Conservation (phyloP, 37 sponge, comb jelly and placozoan genomes). For the Cladorhizidae sp. region DNA sequence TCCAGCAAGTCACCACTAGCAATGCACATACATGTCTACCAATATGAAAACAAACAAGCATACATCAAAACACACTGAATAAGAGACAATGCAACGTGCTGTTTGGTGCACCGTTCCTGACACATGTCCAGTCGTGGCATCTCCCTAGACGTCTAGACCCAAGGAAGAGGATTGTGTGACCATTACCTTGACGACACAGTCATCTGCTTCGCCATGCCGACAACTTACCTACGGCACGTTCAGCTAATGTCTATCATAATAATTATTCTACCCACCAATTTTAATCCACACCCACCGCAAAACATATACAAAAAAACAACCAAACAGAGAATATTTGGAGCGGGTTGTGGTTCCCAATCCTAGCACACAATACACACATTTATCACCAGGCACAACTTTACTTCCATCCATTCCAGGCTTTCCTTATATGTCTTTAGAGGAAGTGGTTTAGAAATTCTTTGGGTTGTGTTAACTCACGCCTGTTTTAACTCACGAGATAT, state of each 20-base stretch:
- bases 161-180: neutral
- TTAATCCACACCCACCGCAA: neutral
- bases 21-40: too few relatives aligned
- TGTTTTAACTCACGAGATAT: conserved; percentile 15
- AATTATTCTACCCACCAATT: neutral
- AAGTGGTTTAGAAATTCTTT: too few relatives aligned
- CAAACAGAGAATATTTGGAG: too few relatives aligned
- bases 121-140: neutral
- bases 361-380: too few relatives aligned
- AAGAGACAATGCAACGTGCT: conserved; percentile 7
- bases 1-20: too few relatives aligned
- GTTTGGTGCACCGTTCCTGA: neutral
- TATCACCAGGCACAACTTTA: too few relatives aligned
- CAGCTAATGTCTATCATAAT: neutral
- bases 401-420: too few relatives aligned
- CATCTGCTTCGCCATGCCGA: neutral
- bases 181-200: neutral
- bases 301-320: neutral
- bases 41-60: neutral
- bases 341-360: too few relatives aligned
- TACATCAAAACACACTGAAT: conserved; percentile 5
- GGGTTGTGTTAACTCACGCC: conserved; percentile 5
- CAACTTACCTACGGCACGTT: conserved; percentile 40
- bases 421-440: too few relatives aligned
- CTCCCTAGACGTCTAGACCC: neutral